Conservation (phyloP, 2,797 vertebrate genomes). For the Sciurus carolinensis region DNA sequence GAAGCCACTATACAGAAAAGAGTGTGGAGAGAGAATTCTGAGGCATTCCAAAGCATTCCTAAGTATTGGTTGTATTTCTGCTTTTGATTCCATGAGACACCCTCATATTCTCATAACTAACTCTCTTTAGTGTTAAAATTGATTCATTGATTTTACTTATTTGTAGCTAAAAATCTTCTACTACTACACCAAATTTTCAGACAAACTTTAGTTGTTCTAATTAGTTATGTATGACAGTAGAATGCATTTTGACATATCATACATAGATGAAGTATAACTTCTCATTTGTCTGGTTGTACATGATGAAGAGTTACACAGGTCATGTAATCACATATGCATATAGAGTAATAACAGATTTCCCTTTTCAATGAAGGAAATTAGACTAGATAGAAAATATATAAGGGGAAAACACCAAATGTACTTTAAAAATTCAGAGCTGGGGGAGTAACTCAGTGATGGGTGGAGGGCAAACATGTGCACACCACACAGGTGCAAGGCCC, state of each 20-base stretch:
- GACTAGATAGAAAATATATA: not conserved
- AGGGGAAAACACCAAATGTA: not conserved
- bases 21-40: not conserved
- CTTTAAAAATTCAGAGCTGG: not conserved
- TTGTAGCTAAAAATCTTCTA: not conserved
- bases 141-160: not conserved
- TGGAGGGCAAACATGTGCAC: too few relatives aligned
- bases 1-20: not conserved
- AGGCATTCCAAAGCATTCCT: not conserved
- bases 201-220: too few relatives aligned
- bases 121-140: conserved; percentile 1
- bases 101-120: conserved; percentile 11
- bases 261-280: too few relatives aligned
- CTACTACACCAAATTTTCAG: not conserved
- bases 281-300: too few relatives aligned
- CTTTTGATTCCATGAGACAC: not conserved
- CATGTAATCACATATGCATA: too few relatives aligned
- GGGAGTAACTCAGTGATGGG: not conserved
- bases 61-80: not conserved
- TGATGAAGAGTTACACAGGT: too few relatives aligned
- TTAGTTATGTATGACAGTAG: too few relatives aligned
- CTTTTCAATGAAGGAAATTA: conserved; percentile 25
- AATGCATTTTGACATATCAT: too few relatives aligned
- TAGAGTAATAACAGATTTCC: not conserved
- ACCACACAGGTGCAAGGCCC: not conserved